Conservation (phyloP, 64 coral and sea anemone species). For the Pocillopora verrucosa region DNA sequence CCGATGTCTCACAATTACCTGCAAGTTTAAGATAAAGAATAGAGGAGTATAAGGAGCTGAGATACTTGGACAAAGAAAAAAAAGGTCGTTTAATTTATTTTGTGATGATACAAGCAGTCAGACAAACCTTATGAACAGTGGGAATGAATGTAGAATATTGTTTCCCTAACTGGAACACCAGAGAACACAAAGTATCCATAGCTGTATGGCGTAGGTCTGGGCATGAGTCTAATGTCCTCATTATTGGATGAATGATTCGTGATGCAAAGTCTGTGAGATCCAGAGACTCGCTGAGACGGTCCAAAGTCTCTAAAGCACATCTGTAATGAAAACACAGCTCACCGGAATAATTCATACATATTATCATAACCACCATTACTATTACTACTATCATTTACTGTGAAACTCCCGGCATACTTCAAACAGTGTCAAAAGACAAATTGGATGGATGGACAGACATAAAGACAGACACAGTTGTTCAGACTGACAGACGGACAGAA, state of each 20-base stretch:
- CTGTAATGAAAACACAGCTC: constrained; percentile 1
- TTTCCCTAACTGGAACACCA: constrained; percentile 94
- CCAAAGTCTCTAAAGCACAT: constrained; percentile 89
- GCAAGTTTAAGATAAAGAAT: background rate
- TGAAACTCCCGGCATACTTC: too few species aligned
- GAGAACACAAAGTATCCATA: constrained; percentile 89
- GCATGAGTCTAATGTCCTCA: constrained; percentile 80
- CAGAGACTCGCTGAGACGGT: constrained; percentile 86
- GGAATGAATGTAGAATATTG: constrained; percentile 91
- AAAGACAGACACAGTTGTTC: too few species aligned
- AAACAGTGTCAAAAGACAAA: too few species aligned
- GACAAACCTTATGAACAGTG: constrained; percentile 84
- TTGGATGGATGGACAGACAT: too few species aligned
- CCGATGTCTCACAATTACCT: constrained; percentile 86
- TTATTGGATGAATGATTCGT: constrained; percentile 92
- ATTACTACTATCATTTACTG: too few species aligned
- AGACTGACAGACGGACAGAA: too few species aligned
- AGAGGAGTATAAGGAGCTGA: too few species aligned
- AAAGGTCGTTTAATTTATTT: background rate
- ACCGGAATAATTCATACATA: background rate
- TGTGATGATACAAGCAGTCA: background rate
- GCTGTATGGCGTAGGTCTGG: constrained; percentile 81
- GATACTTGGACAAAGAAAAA: too few species aligned
- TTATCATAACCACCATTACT: background rate
- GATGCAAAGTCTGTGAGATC: constrained; percentile 97